Conservation (phyloP, 2,797 vertebrate genomes). For the Glyptemys insculpta region DNA sequence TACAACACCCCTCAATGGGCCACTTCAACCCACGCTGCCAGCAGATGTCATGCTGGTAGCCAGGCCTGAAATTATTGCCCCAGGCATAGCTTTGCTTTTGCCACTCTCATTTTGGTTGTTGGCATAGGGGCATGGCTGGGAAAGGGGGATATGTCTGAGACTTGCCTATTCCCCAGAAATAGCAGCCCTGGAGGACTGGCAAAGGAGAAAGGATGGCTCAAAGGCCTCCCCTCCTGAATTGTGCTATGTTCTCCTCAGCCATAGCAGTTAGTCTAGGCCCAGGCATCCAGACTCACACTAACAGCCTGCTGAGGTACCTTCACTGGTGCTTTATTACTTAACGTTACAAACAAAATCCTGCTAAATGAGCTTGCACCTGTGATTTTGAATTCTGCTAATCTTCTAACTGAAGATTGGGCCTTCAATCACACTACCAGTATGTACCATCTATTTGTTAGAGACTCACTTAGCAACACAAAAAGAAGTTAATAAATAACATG, state of each 20-base stretch:
- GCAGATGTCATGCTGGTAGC: not conserved
- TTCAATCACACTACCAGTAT: not conserved
- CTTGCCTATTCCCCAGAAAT: not conserved
- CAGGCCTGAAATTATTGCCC: not conserved
- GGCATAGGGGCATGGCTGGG: not conserved
- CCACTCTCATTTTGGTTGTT: not conserved
- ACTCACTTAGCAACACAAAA: not conserved
- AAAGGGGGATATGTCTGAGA: not conserved
- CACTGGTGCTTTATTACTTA: not conserved
- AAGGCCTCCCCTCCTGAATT: not conserved
- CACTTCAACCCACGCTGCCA: not conserved
- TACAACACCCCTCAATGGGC: not conserved
- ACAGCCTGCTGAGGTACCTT: slow-evolving; percentile 12
- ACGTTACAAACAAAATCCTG: not conserved
- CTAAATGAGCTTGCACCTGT: not conserved
- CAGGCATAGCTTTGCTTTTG: not conserved
- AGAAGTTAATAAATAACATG: not conserved
- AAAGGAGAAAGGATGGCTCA: not conserved
- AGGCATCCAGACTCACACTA: not conserved
- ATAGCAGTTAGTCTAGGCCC: not conserved
- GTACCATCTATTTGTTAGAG: not conserved
- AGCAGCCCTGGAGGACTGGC: accelerated
- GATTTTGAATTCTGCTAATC: not conserved
- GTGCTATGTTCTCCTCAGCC: not conserved
- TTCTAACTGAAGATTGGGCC: not conserved